Conservation (phyloP, 2,888 invertebrate species). For the Therioaphis trifolii region DNA sequence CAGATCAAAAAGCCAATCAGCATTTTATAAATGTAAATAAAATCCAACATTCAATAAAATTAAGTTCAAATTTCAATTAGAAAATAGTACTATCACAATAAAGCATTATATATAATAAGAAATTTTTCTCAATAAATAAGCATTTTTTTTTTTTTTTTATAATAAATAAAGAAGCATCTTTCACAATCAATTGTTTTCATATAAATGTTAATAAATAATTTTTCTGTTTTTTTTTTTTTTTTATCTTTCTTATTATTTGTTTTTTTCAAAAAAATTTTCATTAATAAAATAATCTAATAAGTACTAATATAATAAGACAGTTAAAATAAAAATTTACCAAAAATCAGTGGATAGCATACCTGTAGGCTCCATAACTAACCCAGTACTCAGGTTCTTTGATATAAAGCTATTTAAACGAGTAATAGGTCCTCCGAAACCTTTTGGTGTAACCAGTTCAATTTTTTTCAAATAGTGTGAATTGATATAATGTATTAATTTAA, state of each 20-base stretch:
- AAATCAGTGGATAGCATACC: slow-evolving; percentile 75
- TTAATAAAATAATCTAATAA: background rate
- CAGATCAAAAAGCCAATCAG: slow-evolving; percentile 9
- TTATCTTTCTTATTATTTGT: background rate
- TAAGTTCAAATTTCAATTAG: slow-evolving; percentile 30
- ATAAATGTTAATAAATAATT: background rate
- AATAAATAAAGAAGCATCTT: background rate
- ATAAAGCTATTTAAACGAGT: slow-evolving; percentile 79
- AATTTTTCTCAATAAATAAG: slow-evolving; percentile 45
- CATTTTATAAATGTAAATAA: slow-evolving; percentile 51
- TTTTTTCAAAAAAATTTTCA: background rate
- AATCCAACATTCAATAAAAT: slow-evolving; percentile 55
- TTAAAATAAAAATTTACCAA: slow-evolving; percentile 71
- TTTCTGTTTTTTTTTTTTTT: slow-evolving; percentile 10
- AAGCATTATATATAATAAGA: slow-evolving; percentile 33
- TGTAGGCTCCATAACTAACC: slow-evolving; percentile 76
- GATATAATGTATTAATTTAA: slow-evolving; percentile 80
- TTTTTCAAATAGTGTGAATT: slow-evolving; percentile 78
- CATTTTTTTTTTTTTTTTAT: background rate
- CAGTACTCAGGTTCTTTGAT: slow-evolving; percentile 75
- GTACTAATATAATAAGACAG: slow-evolving; percentile 23
- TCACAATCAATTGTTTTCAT: background rate
- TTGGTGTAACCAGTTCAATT: slow-evolving; percentile 74
- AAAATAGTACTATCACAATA: slow-evolving; percentile 15
- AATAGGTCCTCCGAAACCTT: slow-evolving; percentile 80